These are phyloP conservation scores for Micrasema longulum DNA, from an alignment of 1,140 invertebrate species.

Conservation along the genomic window DNA sequence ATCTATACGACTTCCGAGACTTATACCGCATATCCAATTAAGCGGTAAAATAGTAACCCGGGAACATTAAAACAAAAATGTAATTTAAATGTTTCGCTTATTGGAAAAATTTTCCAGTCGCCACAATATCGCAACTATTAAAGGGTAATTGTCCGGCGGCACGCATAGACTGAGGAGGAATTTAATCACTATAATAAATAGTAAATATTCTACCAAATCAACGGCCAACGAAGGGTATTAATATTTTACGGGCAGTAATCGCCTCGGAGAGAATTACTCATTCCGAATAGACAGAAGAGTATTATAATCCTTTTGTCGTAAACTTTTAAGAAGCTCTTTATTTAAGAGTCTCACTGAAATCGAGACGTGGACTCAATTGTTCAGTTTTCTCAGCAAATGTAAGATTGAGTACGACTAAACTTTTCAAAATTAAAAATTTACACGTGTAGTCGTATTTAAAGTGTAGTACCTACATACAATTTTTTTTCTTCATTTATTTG, in stretches of 20 bases:
- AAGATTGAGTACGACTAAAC: too few species aligned
- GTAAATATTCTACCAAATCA: conserved; percentile 9
- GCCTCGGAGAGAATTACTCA: too few species aligned
- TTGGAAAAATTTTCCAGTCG: conserved; percentile 35
- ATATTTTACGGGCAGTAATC: conserved; percentile 5
- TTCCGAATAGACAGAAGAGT: too few species aligned
- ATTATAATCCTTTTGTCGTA: too few species aligned
- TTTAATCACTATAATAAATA: conserved; percentile 9
- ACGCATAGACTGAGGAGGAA: conserved; percentile 18
- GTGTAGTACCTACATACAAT: too few species aligned
- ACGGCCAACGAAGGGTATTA: conserved; percentile 4
- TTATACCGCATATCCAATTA: not conserved
- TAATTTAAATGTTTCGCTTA: conserved; percentile 34
- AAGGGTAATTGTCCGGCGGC: conserved; percentile 23
- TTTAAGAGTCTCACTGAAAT: too few species aligned
- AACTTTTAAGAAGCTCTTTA: too few species aligned
- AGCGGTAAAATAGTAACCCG: not conserved
- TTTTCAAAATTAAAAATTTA: too few species aligned
- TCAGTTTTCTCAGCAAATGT: too few species aligned
- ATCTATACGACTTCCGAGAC: conserved; percentile 10
- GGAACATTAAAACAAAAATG: conserved; percentile 28
- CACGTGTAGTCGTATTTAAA: too few species aligned
- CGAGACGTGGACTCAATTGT: too few species aligned
- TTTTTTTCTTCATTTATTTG: too few species aligned
- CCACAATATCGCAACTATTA: conserved; percentile 24